Evolutionary conservation across 2,113 vertebrate genomes (phyloP).

Genomic region (Tretioscincus oriximinensis): DNA sequence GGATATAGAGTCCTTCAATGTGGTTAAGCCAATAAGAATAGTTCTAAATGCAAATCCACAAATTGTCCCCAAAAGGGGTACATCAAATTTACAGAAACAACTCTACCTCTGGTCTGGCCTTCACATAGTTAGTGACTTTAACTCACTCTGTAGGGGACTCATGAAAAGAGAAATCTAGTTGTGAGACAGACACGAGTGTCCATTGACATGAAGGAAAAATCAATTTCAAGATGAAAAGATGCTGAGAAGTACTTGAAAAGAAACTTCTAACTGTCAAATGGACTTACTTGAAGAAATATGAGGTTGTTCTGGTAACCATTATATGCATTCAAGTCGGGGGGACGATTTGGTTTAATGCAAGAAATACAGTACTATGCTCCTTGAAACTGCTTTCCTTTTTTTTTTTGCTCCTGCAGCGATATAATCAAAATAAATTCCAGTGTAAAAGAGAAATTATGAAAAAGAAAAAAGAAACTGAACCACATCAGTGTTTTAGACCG

Average conservation of each 20-base stretch:
- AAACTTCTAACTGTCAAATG: neutral
- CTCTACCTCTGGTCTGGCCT: neutral
- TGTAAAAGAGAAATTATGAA: neutral
- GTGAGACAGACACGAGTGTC: constrained; percentile 24
- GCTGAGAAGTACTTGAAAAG: neutral
- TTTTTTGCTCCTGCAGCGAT: constrained; percentile 4
- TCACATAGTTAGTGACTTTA: neutral
- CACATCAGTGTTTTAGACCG: constrained; percentile 11
- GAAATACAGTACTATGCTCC: constrained; percentile 5
- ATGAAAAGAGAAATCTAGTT: neutral
- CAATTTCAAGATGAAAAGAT: neutral
- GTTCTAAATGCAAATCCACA: too few relatives aligned
- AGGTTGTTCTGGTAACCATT: neutral
- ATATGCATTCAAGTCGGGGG: constrained; percentile 16
- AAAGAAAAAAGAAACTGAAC: constrained; percentile 1
- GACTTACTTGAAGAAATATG: neutral
- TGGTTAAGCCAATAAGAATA: too few relatives aligned
- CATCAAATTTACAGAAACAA: neutral
- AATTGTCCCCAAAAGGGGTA: too few relatives aligned
- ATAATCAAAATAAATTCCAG: constrained; percentile 33
- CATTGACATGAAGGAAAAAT: constrained; percentile 9
- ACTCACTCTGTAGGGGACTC: neutral
- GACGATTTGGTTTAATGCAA: constrained; percentile 13
- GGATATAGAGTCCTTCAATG: too few relatives aligned
- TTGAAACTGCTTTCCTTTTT: constrained; percentile 25